phyloP scores from a whole-genome alignment of 2,113 vertebrate species.

The Empidonax traillii region DNA sequence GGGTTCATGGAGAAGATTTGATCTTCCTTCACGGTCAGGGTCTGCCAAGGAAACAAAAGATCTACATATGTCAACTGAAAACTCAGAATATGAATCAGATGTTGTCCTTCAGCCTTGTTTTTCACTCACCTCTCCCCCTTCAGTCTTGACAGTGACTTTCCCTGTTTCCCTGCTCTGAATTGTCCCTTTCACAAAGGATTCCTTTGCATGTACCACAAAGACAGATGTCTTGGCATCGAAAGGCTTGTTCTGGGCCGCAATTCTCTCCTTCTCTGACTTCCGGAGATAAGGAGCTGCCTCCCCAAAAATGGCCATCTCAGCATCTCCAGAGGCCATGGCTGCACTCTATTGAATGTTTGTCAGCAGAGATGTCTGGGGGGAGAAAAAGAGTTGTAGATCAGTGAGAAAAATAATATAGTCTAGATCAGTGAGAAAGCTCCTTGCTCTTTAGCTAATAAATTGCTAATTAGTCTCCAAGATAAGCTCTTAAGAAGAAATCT shows the following conservation, averaged over 20 bases:
- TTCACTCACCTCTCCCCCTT: conserved; percentile 72
- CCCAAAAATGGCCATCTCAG: conserved; percentile 78
- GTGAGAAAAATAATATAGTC: neutral
- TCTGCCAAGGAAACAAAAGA: neutral
- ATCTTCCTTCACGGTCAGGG: neutral
- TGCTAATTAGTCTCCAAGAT: neutral
- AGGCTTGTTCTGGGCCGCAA: conserved; percentile 78
- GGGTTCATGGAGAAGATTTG: neutral
- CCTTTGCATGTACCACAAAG: conserved; percentile 72
- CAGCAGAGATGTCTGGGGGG: neutral
- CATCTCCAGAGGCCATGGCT: conserved; percentile 77
- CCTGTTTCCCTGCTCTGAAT: conserved; percentile 67
- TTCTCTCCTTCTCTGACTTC: conserved; percentile 79
- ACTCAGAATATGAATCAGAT: fast-evolving
- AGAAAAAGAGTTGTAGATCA: neutral
- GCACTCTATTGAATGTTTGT: conserved; percentile 4
- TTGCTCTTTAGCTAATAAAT: neutral
- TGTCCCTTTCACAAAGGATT: conserved; percentile 73
- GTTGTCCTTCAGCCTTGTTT: neutral
- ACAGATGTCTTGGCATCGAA: conserved; percentile 75
- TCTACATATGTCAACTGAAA: neutral
- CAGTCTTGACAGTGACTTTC: neutral
- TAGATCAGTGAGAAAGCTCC: neutral
- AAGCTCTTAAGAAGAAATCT: neutral
- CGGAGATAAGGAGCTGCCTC: conserved; percentile 75